Base-by-base conservation (phyloP, 1,140 invertebrate genomes). In the Wasmannia auropunctata region DNA sequence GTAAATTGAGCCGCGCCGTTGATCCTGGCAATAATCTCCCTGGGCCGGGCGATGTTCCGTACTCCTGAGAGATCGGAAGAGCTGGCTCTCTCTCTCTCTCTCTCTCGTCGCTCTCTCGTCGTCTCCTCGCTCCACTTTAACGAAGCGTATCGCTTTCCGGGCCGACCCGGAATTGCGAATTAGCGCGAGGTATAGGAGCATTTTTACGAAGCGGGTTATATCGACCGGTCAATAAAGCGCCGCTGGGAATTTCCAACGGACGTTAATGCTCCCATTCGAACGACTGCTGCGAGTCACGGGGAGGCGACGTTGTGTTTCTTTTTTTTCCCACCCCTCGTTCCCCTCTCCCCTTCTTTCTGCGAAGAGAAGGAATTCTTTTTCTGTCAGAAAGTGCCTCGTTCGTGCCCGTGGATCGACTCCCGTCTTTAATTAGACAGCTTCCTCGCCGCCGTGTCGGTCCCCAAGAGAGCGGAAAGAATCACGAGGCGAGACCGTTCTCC, bases 391-490 rank as follows among this genome's bases (percentile, higher is more conserved):
- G 85, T 88, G 80, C 85, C 90, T 91, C 74, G 77, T 87, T 89
- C 90, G 84, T 91, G 87, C 79, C 70, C 65, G 40, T 77, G 86
- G 80, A 91, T 88, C 80, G 90, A 91, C 88, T 84, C 79, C 90
- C 85, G 91, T 90, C 93, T 94, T 94, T 94, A 94, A 94, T 94
- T 94, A 94, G 93, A 92, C 88, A 91, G 91, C 93, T 94, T 92
- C 91, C 93, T 94, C 91, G 77, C 86, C 87, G 91, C 85, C 77
- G 90, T 88, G 88, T 91, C 84, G 72, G 90, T 91, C 89, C 92
- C 93, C 92, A 86, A 72, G 93, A 93, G 92, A 92, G 87, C 89
- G 80, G 90, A 87, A 90, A 92, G 88, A 95, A 92, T 94, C 93
- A 95, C 90, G 93, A 94, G 90, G 88, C 94, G 92, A 91, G 87